These are phyloP conservation scores for Leptopterna dolabrata DNA, from an alignment of 2,888 invertebrate genomes.

Conservation along the genomic window DNA sequence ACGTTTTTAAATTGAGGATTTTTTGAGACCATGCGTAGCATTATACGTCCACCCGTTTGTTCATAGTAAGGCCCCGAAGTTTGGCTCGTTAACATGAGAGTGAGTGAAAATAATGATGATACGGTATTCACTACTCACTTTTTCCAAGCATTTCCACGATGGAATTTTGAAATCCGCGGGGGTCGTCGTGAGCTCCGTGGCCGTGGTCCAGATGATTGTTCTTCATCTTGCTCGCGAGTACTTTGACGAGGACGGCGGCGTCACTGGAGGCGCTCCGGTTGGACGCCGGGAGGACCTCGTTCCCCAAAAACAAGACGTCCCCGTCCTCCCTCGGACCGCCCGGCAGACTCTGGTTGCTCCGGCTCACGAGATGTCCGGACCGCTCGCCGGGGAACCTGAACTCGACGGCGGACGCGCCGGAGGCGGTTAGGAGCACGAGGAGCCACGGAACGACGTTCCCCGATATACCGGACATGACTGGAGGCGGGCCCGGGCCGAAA, in stretches of 20 bases:
- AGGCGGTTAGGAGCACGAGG: conserved; percentile 16
- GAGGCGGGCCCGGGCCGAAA: background rate
- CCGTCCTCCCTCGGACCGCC: conserved; percentile 1
- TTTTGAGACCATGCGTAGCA: too few relatives aligned
- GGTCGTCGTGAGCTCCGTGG: conserved; percentile 67
- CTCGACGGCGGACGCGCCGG: conserved; percentile 43
- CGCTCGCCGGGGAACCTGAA: conserved; percentile 57
- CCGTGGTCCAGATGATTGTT: conserved; percentile 47
- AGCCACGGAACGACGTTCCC: conserved; percentile 47
- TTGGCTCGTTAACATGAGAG: too few relatives aligned
- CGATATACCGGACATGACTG: conserved; percentile 52
- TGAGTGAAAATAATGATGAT: too few relatives aligned
- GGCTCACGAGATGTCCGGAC: background rate
- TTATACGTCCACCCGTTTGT: too few relatives aligned
- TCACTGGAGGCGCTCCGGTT: conserved; percentile 40
- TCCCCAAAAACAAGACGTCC: conserved; percentile 28
- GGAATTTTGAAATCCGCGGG: conserved; percentile 73
- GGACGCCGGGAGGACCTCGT: conserved; percentile 38
- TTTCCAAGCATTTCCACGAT: conserved; percentile 87
- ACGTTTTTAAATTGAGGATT: too few relatives aligned
- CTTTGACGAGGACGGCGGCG: conserved; percentile 57
- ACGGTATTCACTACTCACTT: conserved; percentile 73
- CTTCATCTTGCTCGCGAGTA: conserved; percentile 56
- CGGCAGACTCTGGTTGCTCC: background rate
- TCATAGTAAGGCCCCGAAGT: too few relatives aligned